These are phyloP conservation scores for Lysandra coridon DNA, from an alignment of 2,888 invertebrate genomes.

Conservation along the genomic window DNA sequence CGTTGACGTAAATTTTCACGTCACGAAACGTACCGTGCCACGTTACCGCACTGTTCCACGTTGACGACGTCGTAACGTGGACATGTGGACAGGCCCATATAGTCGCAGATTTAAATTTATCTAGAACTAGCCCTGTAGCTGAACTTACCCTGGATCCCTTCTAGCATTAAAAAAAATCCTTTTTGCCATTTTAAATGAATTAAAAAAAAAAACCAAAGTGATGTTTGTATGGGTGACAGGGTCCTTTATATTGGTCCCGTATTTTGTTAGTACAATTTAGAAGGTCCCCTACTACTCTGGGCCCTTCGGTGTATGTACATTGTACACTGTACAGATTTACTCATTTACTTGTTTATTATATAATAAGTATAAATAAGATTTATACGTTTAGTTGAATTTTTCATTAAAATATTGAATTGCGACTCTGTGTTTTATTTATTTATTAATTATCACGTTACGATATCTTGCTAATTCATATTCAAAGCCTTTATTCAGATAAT, in stretches of 20 bases:
- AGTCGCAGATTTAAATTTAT: too few relatives aligned
- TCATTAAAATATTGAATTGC: conserved; percentile 72
- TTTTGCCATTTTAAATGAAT: background rate
- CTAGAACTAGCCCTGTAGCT: too few relatives aligned
- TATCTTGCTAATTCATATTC: too few relatives aligned
- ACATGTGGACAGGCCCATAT: too few relatives aligned
- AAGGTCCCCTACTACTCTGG: conserved; percentile 48
- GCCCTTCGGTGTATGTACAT: conserved; percentile 57
- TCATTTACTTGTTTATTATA: conserved; percentile 71
- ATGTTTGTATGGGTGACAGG: conserved; percentile 49
- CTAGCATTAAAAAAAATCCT: background rate
- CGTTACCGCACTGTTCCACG: too few relatives aligned
- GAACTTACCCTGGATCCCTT: background rate
- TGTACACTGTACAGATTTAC: conserved; percentile 72
- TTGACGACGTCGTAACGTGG: too few relatives aligned
- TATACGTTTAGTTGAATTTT: conserved; percentile 80
- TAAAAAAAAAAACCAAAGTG: conserved; percentile 35
- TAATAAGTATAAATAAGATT: conserved; percentile 80
- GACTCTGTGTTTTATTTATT: conserved; percentile 46
- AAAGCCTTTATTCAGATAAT: too few relatives aligned
- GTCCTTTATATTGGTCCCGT: conserved; percentile 49
- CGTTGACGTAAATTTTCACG: too few relatives aligned
- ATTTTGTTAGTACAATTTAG: conserved; percentile 78
- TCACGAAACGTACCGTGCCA: too few relatives aligned
- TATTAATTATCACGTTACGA: background rate